These are phyloP conservation scores for Tenrec ecaudatus DNA, from an alignment of 2,113 vertebrate genomes.

Conservation along the genomic window DNA sequence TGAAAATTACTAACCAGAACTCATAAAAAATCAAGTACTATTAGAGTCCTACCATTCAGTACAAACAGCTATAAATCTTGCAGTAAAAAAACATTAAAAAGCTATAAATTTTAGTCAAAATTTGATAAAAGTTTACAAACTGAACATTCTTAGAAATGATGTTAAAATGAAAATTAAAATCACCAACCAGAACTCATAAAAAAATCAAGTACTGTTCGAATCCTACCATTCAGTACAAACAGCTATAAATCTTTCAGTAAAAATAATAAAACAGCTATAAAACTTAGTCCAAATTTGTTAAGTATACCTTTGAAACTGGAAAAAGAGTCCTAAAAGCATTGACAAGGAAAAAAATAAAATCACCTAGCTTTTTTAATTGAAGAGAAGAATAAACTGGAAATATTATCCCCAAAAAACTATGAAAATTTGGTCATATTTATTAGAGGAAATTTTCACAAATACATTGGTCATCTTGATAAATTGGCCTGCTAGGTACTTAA, in stretches of 20 bases:
- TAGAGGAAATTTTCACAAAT: slow-evolving; percentile 52
- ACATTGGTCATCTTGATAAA: slow-evolving; percentile 24
- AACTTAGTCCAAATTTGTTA: background rate
- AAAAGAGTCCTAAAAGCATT: slow-evolving; percentile 5
- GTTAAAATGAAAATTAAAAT: background rate
- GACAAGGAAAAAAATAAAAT: background rate
- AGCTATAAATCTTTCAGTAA: slow-evolving; percentile 36
- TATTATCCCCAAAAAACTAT: slow-evolving; percentile 6
- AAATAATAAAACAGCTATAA: background rate
- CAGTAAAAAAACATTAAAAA: slow-evolving; percentile 36
- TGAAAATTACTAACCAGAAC: slow-evolving; percentile 16
- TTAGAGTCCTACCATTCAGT: slow-evolving; percentile 7
- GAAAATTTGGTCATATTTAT: slow-evolving; percentile 23
- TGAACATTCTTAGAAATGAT: slow-evolving; percentile 14
- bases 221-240: background rate
- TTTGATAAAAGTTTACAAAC: background rate
- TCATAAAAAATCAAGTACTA: slow-evolving; percentile 18
- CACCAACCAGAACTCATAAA: slow-evolving; percentile 17
- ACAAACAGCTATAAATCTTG: slow-evolving; percentile 20
- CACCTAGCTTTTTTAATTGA: no score
- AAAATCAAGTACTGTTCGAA: slow-evolving; percentile 35
- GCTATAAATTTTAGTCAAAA: background rate
- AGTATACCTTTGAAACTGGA: background rate
- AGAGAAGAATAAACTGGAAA: slow-evolving; percentile 36
- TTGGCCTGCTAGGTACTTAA: background rate